Evolutionary conservation across 2,888 invertebrate species (phyloP).

Genomic region (Campoplex nolae): DNA sequence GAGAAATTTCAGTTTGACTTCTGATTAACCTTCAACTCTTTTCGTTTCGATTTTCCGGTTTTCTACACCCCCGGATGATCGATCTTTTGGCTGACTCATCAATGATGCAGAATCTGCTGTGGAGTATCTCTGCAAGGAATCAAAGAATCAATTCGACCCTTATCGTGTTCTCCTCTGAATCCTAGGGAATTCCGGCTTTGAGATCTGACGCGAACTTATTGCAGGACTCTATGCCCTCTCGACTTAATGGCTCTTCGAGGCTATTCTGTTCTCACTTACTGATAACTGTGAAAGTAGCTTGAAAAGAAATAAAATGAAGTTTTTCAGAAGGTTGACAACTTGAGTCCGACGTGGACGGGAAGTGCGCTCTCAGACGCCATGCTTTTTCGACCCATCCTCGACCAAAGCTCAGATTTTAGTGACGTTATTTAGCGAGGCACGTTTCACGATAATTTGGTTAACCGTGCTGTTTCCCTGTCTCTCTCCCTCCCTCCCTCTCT

Average conservation of each 20-base stretch:
- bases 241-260: neutral
- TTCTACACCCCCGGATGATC: neutral
- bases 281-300: neutral
- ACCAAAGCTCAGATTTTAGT: constrained; percentile 64
- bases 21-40: neutral
- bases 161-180: too few species aligned
- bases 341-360: constrained; percentile 27
- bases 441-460: constrained; percentile 82
- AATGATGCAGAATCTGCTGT: neutral
- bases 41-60: neutral
- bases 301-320: neutral
- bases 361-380: neutral
- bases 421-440: constrained; percentile 79
- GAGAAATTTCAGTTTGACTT: neutral
- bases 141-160: too few species aligned
- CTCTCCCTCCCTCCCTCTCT: constrained; percentile 45
- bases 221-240: neutral
- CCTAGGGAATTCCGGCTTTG: too few species aligned
- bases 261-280: neutral
- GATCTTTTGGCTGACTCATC: neutral
- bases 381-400: neutral
- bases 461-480: constrained; percentile 57
- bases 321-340: neutral
- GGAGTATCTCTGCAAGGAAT: too few species aligned
- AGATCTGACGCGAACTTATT: too few species aligned